Evolutionary conservation across 2,113 vertebrate species (phyloP).

Genomic region (Trachemys scripta): DNA sequence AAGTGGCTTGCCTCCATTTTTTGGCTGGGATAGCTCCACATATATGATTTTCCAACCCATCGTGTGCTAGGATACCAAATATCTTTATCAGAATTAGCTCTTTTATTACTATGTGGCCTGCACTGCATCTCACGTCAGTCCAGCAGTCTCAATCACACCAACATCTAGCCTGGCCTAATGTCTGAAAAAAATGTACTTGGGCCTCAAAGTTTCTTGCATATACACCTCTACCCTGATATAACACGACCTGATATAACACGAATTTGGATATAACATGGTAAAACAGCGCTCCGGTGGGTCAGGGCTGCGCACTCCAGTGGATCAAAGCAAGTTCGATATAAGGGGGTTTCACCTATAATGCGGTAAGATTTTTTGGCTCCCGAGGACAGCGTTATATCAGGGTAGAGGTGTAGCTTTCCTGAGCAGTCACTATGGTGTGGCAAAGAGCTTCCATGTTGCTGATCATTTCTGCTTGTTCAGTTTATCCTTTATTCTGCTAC

Average conservation of each 20-base stretch:
- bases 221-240: too few relatives aligned
- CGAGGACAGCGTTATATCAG: too few relatives aligned
- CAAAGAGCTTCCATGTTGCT: not conserved
- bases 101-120: not conserved
- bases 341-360: too few relatives aligned
- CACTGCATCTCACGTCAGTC: not conserved
- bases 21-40: not conserved
- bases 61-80: not conserved
- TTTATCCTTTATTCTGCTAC: not conserved
- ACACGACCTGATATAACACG: too few relatives aligned
- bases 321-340: too few relatives aligned
- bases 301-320: too few relatives aligned
- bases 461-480: constrained; percentile 8
- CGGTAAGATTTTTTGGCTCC: too few relatives aligned
- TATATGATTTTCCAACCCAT: not conserved
- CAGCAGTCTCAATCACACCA: not conserved
- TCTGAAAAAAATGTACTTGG: not conserved
- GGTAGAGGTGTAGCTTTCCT: not conserved
- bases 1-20: not conserved
- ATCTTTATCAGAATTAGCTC: constrained; percentile 13
- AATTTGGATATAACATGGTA: too few relatives aligned
- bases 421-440: not conserved
- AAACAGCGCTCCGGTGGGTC: too few relatives aligned
- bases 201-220: not conserved
- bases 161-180: not conserved